Conservation (phyloP, 2,797 vertebrate genomes). For the Peromyscus eremicus region DNA sequence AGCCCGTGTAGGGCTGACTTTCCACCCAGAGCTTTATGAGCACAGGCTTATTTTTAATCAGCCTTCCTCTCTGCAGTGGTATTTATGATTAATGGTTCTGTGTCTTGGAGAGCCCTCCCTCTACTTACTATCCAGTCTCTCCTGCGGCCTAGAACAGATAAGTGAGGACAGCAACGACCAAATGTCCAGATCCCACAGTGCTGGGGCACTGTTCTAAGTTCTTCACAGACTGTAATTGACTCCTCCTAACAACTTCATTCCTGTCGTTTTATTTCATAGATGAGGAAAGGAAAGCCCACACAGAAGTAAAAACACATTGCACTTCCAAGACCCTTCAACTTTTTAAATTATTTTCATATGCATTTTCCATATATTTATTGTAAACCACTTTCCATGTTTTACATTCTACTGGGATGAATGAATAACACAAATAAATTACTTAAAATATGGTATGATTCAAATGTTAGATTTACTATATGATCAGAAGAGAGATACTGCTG, state of each 20-base stretch:
- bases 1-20: not conserved
- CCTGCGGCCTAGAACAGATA: not conserved
- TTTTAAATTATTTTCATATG: conserved; percentile 2
- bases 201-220: not conserved
- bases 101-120: conserved; percentile 1
- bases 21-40: not conserved
- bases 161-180: not conserved
- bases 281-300: not conserved
- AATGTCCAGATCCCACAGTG: rapidly evolving
- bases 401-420: not conserved
- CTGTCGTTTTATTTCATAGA: not conserved
- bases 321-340: conserved; percentile 36
- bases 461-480: conserved; percentile 19
- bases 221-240: not conserved
- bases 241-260: not conserved
- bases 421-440: conserved; percentile 29
- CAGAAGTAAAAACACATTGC: not conserved
- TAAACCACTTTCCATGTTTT: conserved; percentile 48
- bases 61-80: not conserved
- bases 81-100: not conserved
- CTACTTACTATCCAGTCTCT: not conserved
- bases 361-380: not conserved
- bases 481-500: conserved; percentile 36
- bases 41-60: not conserved
- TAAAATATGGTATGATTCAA: conserved; percentile 30